Evolutionary conservation across 2,888 invertebrate genomes (phyloP).

Genomic region (Sminthurides aquaticus): DNA sequence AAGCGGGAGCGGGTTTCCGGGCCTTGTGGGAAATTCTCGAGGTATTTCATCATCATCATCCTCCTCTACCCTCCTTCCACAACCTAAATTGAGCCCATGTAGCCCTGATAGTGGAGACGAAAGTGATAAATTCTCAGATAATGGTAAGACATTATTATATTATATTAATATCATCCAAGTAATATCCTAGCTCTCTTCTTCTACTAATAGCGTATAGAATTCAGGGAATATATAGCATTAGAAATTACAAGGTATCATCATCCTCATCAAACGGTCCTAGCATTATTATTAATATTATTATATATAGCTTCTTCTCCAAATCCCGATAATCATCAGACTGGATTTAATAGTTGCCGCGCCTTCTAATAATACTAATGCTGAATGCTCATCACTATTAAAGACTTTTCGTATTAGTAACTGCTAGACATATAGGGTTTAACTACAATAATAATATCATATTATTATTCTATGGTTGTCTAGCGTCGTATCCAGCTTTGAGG

Average conservation of each 20-base stretch:
- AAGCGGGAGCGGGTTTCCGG: background rate
- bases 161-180: background rate
- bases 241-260: too few species aligned
- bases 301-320: too few species aligned
- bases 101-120: slow-evolving; percentile 30
- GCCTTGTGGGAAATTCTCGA: background rate
- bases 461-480: too few species aligned
- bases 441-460: background rate
- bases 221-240: too few species aligned
- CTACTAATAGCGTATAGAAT: too few species aligned
- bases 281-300: too few species aligned
- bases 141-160: slow-evolving; percentile 23
- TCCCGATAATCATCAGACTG: background rate
- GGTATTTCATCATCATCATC: background rate
- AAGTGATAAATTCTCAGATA: slow-evolving; percentile 41
- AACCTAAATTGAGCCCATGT: slow-evolving; percentile 37
- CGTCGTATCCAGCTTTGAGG: too few species aligned
- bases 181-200: background rate
- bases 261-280: too few species aligned
- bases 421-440: background rate
- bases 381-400: background rate
- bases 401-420: background rate
- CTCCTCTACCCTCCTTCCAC: slow-evolving; percentile 27
- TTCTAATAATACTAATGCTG: background rate
- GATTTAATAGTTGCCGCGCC: background rate